Evolutionary conservation across 35 echinoderm and acorn worm genomes (phyloP).

Genomic region (Hemicentrotus pulcherrimus): DNA sequence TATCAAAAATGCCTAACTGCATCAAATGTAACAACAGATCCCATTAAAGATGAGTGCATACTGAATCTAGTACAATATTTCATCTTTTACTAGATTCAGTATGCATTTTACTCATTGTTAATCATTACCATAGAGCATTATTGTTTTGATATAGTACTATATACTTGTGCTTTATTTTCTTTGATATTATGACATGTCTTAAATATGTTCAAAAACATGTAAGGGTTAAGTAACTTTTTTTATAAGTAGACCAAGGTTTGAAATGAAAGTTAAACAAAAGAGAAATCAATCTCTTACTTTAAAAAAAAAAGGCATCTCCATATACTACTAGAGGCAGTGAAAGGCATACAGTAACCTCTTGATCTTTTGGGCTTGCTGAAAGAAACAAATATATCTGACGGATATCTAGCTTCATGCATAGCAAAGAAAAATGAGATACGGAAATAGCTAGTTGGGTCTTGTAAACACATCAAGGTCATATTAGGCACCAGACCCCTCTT

Average conservation of each 20-base stretch:
- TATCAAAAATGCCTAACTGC: not conserved
- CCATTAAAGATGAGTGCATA: not conserved
- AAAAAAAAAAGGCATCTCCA: too few relatives aligned
- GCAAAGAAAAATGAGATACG: slow-evolving; percentile 31
- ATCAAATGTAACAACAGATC: not conserved
- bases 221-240: too few relatives aligned
- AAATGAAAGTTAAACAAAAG: too few relatives aligned
- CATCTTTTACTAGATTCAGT: too few relatives aligned
- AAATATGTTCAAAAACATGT: too few relatives aligned
- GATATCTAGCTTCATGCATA: not conserved
- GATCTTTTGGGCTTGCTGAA: not conserved
- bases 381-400: not conserved
- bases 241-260: too few relatives aligned
- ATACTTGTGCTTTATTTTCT: too few relatives aligned
- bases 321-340: not conserved
- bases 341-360: not conserved
- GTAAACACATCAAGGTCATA: slow-evolving; percentile 38
- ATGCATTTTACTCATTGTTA: not conserved
- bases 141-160: too few relatives aligned
- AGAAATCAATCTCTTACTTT: too few relatives aligned
- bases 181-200: too few relatives aligned
- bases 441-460: slow-evolving; percentile 11
- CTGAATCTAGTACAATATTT: not conserved
- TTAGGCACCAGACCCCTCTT: not conserved
- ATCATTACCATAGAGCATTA: not conserved